Conservation (phyloP, 1,140 invertebrate genomes). For the Prorops nasuta region DNA sequence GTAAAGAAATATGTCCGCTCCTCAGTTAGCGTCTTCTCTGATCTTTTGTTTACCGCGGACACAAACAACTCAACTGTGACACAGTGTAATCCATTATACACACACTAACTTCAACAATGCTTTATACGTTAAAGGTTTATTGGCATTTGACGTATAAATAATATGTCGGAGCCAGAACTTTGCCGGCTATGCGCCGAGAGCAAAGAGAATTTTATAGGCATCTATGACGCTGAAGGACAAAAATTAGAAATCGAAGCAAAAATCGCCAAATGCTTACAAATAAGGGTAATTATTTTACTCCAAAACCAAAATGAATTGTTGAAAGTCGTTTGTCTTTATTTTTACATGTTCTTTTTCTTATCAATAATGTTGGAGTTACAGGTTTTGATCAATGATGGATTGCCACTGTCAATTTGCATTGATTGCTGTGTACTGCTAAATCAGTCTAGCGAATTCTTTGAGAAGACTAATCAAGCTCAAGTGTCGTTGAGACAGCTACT, state of each 20-base stretch:
- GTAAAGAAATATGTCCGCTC: no score
- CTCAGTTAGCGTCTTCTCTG: no score
- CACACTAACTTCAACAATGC: no score
- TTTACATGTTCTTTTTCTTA: background rate
- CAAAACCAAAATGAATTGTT: no score
- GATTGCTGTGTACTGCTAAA: conserved; percentile 50
- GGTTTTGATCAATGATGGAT: conserved; percentile 42
- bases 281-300: conserved; percentile 46
- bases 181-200: conserved; percentile 59
- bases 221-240: conserved; percentile 53
- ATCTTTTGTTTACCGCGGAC: no score
- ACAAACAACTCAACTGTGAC: no score
- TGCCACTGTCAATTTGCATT: conserved; percentile 48
- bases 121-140: no score
- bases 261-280: conserved; percentile 55
- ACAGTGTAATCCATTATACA: no score
- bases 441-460: conserved; percentile 52
- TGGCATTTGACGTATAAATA: no score
- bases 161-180: conserved; percentile 46
- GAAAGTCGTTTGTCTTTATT: no score
- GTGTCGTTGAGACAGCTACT: conserved; percentile 40
- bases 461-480: conserved; percentile 53
- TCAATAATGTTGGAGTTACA: conserved; percentile 21
- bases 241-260: conserved; percentile 50
- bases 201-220: conserved; percentile 49